Conservation (phyloP, 2,888 invertebrate genomes). For the Zaprionus obscuricornis region DNA sequence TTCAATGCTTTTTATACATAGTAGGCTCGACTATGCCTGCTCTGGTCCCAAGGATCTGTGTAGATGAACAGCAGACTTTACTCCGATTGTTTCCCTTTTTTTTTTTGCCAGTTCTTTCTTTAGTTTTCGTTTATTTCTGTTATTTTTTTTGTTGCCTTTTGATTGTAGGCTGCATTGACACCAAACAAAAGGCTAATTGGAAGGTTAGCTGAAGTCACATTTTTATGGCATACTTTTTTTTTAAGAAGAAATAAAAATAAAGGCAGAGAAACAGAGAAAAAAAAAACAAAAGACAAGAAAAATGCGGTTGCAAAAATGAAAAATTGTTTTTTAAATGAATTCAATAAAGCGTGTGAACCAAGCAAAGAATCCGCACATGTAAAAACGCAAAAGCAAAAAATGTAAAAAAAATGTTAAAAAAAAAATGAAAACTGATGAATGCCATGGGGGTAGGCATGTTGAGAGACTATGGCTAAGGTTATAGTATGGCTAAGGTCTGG, state of each 20-base stretch:
- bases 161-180: slow-evolving; percentile 62
- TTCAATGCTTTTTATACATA: slow-evolving; percentile 34
- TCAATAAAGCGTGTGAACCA: slow-evolving; percentile 69
- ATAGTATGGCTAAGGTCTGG: neutral
- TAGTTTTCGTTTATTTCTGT: neutral
- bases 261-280: no score
- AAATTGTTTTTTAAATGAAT: slow-evolving; percentile 79
- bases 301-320: slow-evolving; percentile 54
- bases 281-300: slow-evolving; percentile 30
- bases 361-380: neutral
- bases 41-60: slow-evolving; percentile 35
- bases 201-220: slow-evolving; percentile 59
- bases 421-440: slow-evolving; percentile 31
- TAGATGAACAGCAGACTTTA: slow-evolving; percentile 46
- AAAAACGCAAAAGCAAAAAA: neutral
- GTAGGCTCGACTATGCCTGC: no score
- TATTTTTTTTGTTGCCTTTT: slow-evolving; percentile 18
- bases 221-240: slow-evolving; percentile 25
- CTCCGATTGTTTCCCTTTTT: slow-evolving; percentile 38
- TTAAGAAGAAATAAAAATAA: no score
- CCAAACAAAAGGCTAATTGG: slow-evolving; percentile 72
- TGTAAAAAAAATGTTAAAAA: slow-evolving; percentile 17
- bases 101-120: slow-evolving; percentile 18
- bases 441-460: slow-evolving; percentile 24
- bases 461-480: neutral